Conservation (phyloP, 2,113 vertebrate species). For the Callipepla californica region DNA sequence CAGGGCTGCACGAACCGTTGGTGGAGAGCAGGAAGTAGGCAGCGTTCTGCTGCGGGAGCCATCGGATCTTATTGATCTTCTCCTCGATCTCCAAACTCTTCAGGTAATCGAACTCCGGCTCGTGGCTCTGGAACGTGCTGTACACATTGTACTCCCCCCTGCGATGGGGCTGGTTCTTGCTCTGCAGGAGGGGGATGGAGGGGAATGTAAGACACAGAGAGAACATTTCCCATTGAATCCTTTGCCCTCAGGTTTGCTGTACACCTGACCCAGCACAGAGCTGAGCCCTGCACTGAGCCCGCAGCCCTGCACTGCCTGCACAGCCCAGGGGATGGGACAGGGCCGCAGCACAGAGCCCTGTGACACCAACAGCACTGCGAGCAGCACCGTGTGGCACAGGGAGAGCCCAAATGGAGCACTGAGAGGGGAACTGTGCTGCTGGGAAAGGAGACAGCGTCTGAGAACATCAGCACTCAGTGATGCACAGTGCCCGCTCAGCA, state of each 20-base stretch:
- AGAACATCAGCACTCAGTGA: too few relatives aligned
- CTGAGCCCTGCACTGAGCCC: too few relatives aligned
- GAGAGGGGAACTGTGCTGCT: too few relatives aligned
- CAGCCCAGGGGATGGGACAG: too few relatives aligned
- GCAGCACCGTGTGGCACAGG: too few relatives aligned
- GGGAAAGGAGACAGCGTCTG: too few relatives aligned
- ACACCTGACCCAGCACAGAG: neutral
- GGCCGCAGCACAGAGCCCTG: too few relatives aligned
- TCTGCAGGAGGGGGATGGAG: constrained; percentile 74
- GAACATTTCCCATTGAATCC: neutral
- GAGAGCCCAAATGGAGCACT: too few relatives aligned
- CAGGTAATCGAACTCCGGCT: constrained; percentile 98
- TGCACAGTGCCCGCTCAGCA: neutral
- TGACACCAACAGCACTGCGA: too few relatives aligned
- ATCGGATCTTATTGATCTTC: constrained; percentile 99
- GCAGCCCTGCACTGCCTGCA: too few relatives aligned
- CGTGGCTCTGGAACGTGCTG: constrained; percentile 99
- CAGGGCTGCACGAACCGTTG: constrained; percentile 80
- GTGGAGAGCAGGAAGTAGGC: constrained; percentile 97
- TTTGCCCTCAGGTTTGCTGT: neutral
- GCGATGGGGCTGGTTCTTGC: constrained; percentile 94
- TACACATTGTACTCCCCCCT: constrained; percentile 98
- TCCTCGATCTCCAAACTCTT: constrained; percentile 98
- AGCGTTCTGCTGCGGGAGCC: constrained; percentile 96
- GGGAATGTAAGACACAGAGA: neutral